These are phyloP conservation scores for Galeopterus variegatus DNA, from an alignment of 2,113 vertebrate genomes.

Conservation along the genomic window DNA sequence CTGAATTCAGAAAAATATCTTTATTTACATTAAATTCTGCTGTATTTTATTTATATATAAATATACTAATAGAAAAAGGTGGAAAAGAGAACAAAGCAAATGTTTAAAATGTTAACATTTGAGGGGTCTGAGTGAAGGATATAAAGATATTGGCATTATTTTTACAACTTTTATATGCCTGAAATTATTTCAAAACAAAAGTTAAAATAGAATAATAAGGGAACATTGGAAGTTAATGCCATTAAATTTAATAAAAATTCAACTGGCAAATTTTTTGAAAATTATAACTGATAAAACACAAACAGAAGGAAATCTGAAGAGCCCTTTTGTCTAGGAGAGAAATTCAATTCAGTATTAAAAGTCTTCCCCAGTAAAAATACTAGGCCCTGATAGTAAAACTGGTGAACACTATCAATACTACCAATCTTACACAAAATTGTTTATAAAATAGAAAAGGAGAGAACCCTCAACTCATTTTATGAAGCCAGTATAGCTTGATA, in stretches of 20 bases:
- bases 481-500: neutral
- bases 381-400: neutral
- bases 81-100: neutral
- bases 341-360: neutral
- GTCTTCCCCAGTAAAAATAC: neutral
- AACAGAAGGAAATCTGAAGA: neutral
- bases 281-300: neutral
- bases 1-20: neutral
- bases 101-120: neutral
- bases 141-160: neutral
- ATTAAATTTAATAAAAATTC: neutral
- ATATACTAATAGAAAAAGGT: neutral
- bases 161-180: neutral
- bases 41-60: neutral
- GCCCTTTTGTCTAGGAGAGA: neutral
- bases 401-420: neutral
- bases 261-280: neutral
- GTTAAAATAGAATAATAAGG: neutral
- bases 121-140: neutral
- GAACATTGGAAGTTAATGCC: neutral
- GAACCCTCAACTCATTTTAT: neutral
- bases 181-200: neutral
- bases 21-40: neutral
- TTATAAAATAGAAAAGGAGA: neutral
- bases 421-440: neutral